phyloP scores from a whole-genome alignment of 53 echinoderm and acorn worm species.

The Crossaster papposus region DNA sequence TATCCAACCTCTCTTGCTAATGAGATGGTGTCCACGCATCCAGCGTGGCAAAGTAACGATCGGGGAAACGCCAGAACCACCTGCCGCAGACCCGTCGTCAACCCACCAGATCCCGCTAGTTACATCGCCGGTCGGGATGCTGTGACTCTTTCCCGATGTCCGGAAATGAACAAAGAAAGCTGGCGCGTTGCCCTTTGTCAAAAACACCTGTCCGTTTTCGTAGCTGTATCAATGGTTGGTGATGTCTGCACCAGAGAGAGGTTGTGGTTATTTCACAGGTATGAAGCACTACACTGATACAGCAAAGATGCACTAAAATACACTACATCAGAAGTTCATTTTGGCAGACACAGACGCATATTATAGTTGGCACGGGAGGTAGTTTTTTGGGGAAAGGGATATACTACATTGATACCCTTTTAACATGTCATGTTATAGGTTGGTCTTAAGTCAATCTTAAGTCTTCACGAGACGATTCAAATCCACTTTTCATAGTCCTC shows the following conservation, averaged over 20 bases:
- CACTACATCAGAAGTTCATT: not conserved
- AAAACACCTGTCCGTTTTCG: constrained; percentile 46
- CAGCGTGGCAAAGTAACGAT: constrained; percentile 62
- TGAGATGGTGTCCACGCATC: constrained; percentile 27
- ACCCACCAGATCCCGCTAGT: not conserved
- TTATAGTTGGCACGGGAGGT: no score
- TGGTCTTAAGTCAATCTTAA: no score
- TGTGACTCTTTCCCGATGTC: constrained; percentile 10
- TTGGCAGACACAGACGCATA: no score
- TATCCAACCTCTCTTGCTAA: constrained; percentile 17
- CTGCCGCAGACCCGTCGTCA: constrained; percentile 21
- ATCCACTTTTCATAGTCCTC: no score
- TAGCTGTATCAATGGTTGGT: not conserved
- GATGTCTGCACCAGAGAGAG: not conserved
- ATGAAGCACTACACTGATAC: not conserved
- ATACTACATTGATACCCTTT: no score
- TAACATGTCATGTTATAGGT: no score
- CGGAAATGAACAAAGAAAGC: constrained; percentile 59
- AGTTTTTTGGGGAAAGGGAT: no score
- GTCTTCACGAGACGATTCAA: no score
- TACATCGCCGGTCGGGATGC: constrained; percentile 9
- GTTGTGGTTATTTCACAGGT: not conserved
- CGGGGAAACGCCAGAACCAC: constrained; percentile 22
- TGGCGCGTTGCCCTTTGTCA: constrained; percentile 48
- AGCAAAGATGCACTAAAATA: not conserved